Evolutionary conservation across 2,888 invertebrate genomes (phyloP).

Genomic region (Polymixis lichenea): DNA sequence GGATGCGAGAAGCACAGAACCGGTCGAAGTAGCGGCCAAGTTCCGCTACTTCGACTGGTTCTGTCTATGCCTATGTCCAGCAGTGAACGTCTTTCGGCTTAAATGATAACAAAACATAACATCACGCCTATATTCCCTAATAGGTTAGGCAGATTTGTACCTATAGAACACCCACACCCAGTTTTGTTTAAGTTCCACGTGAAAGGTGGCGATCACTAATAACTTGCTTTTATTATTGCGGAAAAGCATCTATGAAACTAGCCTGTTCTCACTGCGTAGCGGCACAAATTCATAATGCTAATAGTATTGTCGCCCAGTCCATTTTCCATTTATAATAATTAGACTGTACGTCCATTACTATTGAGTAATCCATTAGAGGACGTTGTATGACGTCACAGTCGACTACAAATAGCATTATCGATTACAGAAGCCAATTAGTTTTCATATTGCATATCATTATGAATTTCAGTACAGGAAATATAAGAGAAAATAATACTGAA

Average conservation of each 20-base stretch:
- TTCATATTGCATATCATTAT: neutral
- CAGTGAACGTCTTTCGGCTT: no score
- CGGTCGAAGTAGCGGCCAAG: no score
- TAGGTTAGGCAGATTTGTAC: neutral
- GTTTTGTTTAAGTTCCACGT: neutral
- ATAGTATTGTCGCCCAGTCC: neutral
- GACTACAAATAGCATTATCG: neutral
- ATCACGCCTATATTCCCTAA: neutral
- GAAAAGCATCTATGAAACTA: neutral
- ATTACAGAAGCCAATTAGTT: constrained; percentile 9
- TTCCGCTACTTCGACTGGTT: no score
- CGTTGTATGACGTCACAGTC: neutral
- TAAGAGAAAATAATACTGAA: neutral
- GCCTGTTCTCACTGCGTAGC: neutral
- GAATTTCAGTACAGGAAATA: neutral
- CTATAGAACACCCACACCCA: neutral
- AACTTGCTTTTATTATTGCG: no score
- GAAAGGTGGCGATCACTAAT: neutral
- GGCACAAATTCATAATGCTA: neutral
- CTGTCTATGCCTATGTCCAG: no score
- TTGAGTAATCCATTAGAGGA: constrained; percentile 15
- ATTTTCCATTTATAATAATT: constrained; percentile 6
- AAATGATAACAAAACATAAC: neutral
- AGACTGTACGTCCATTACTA: neutral
- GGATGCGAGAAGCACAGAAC: no score